These are phyloP conservation scores for Tyrannus savana DNA, from an alignment of 2,113 vertebrate species.

Conservation along the genomic window DNA sequence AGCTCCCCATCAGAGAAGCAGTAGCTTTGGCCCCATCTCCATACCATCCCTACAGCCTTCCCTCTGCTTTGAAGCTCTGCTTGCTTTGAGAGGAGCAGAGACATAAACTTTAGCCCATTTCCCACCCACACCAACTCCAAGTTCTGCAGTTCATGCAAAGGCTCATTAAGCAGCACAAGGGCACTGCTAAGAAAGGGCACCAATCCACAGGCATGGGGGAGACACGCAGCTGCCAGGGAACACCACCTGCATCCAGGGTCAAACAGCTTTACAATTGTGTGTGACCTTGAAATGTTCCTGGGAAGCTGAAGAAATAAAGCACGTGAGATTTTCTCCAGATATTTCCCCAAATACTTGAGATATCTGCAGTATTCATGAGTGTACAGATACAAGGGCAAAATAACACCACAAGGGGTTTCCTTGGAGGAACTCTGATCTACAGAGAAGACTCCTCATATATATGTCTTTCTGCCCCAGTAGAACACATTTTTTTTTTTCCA, in stretches of 20 bases:
- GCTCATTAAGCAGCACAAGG: background rate
- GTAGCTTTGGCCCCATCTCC: background rate
- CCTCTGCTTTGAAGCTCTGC: background rate
- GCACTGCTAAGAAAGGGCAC: background rate
- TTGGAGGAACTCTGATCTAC: background rate
- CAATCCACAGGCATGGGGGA: accelerated
- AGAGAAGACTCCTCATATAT: background rate
- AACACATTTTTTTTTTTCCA: background rate
- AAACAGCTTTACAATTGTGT: accelerated
- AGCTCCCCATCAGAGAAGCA: accelerated
- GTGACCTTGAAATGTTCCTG: background rate
- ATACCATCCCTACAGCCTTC: background rate
- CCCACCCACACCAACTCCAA: background rate
- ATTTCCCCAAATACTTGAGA: background rate
- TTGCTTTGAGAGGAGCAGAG: background rate
- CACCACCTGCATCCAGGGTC: background rate
- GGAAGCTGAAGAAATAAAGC: background rate
- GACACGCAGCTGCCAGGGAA: background rate
- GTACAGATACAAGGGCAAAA: background rate
- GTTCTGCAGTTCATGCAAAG: accelerated
- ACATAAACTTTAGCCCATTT: background rate
- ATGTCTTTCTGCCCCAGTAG: background rate
- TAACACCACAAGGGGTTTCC: background rate
- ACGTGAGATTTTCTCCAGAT: background rate
- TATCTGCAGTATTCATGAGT: background rate